A percentile compares a stretch with the other conserved stretches of the same genome.
Conservation (phyloP, 2,888 invertebrate species). For the Smittia sp. region DNA sequence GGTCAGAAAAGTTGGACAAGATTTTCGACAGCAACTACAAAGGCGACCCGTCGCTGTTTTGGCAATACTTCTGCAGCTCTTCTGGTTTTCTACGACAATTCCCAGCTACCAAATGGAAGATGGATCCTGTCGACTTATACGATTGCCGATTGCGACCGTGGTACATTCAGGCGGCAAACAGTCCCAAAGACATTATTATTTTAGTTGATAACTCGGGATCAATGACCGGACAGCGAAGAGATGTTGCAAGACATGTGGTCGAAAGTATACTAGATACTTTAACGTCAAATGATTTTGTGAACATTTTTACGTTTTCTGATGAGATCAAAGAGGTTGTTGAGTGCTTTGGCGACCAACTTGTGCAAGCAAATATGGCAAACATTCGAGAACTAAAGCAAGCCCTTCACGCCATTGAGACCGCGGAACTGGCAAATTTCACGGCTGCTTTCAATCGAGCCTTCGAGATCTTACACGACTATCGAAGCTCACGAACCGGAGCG, state of each 20-base stretch:
- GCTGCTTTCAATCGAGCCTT: constrained; percentile 86
- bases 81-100: constrained; percentile 96
- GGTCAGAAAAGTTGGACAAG: constrained; percentile 91
- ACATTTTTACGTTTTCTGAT: constrained; percentile 88
- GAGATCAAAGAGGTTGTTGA: constrained; percentile 76
- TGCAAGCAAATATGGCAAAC: constrained; percentile 87
- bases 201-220: constrained; percentile 87
- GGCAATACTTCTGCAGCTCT: constrained; percentile 98
- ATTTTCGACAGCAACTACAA: constrained; percentile 85
- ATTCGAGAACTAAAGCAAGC: constrained; percentile 77
- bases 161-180: constrained; percentile 97
- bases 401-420: constrained; percentile 74
- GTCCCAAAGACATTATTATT: constrained; percentile 89
- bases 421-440: constrained; percentile 91
- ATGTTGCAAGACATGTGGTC: constrained; percentile 85
- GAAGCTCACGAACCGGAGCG: constrained; percentile 64
- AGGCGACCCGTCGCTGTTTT: constrained; percentile 82
- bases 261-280: constrained; percentile 91
- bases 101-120: constrained; percentile 82
- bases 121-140: constrained; percentile 84
- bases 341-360: constrained; percentile 85
- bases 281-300: constrained; percentile 97
- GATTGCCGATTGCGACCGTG: constrained; percentile 93
- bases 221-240: constrained; percentile 83
- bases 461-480: constrained; percentile 70